phyloP scores from a whole-genome alignment of 2,113 vertebrate species.

The Urocitellus parryii region DNA sequence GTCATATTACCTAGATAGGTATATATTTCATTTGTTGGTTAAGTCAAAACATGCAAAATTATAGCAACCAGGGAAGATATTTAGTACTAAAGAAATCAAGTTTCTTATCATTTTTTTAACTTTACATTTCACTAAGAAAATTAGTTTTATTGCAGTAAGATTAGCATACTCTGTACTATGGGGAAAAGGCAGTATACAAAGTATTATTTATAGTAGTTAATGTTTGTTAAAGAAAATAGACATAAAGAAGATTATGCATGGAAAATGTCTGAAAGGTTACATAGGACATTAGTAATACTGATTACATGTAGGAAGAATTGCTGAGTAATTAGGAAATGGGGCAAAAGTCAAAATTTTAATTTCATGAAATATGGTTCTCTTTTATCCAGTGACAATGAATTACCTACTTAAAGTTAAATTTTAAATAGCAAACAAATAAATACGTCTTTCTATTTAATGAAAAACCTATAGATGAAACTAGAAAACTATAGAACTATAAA shows the following conservation, averaged over 20 bases:
- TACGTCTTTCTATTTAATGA: background rate
- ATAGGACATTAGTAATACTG: conserved; percentile 26
- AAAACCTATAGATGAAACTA: background rate
- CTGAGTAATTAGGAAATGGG: background rate
- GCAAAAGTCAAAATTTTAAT: background rate
- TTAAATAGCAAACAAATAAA: background rate
- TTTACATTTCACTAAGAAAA: background rate
- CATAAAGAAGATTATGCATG: background rate
- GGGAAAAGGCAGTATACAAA: background rate
- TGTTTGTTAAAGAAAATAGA: background rate
- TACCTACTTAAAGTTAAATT: conserved; percentile 18
- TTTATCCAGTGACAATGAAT: background rate
- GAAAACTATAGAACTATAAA: background rate
- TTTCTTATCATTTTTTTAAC: background rate
- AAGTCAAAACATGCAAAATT: conserved; percentile 20
- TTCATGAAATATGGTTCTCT: background rate
- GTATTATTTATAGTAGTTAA: conserved; percentile 21
- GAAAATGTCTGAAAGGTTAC: background rate
- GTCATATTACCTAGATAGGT: background rate
- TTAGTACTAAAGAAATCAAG: background rate
- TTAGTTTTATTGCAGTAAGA: conserved; percentile 6
- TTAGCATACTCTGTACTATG: background rate
- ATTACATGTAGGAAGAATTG: background rate
- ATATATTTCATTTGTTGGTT: background rate
- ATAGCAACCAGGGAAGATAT: background rate